phyloP scores from a whole-genome alignment of 1,140 invertebrate genomes.

The Eufriesea mexicana region DNA sequence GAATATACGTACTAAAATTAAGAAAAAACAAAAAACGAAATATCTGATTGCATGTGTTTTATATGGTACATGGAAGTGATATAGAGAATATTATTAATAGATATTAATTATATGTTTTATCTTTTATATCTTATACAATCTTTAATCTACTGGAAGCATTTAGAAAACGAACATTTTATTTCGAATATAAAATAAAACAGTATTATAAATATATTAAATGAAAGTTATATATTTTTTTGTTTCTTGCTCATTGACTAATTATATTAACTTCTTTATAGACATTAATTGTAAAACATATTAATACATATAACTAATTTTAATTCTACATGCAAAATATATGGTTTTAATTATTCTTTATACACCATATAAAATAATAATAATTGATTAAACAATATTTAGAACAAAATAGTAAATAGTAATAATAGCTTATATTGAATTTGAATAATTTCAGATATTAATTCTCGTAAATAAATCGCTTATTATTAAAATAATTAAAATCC shows the following conservation, averaged over 20 bases:
- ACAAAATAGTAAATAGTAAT: conserved; percentile 13
- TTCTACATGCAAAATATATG: conserved; percentile 13
- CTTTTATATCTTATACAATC: not conserved
- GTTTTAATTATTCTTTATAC: not conserved
- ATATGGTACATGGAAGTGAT: not conserved
- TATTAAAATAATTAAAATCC: conserved; percentile 36
- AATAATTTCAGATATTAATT: conserved; percentile 21
- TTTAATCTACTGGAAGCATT: conserved; percentile 22
- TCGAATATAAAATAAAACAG: not conserved
- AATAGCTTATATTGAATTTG: not conserved
- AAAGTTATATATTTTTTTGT: conserved; percentile 1
- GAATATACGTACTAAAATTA: not conserved
- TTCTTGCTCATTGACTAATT: not conserved
- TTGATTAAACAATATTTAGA: not conserved
- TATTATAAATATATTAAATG: not conserved
- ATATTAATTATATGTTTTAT: not conserved
- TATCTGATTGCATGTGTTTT: not conserved
- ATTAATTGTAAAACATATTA: not conserved
- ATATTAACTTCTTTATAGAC: not conserved
- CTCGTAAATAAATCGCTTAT: conserved; percentile 31
- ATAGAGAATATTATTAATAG: not conserved
- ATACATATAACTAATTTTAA: conserved; percentile 1
- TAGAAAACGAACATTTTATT: conserved; percentile 7
- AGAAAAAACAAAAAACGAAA: not conserved
- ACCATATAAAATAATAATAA: conserved; percentile 7